Base-by-base conservation (phyloP, 1,140 invertebrate species). In the Manduca sexta region DNA sequence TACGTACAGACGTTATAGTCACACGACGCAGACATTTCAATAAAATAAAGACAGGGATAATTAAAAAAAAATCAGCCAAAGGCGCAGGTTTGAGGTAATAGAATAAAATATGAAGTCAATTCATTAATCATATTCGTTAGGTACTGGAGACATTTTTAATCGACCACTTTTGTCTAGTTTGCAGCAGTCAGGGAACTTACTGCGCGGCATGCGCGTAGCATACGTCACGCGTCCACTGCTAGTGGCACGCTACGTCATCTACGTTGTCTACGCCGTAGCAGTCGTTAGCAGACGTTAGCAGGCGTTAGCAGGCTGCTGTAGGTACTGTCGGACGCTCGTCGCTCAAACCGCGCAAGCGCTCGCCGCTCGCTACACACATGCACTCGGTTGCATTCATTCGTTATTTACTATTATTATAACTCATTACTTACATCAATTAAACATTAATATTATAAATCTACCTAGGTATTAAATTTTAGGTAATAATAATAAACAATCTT, bases 401-500 rank as follows among this genome's bases (percentile, higher is more conserved):
- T 84, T 83, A 75, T 84, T 81, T 78, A 83, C 74, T 78, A 83
- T 78, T 80, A 80, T 83, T 77, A 81, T 81, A 76, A 84, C 69
- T 83, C 74, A 85, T 84, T 79, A 85, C 67, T 69, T 74, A 82
- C 82, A 85, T 85, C 82, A 85, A 85, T 85, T 85, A 84, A 76
- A 85, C 78, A 84, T 85, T 85, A 83, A 76, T 82, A 84, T 82
- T 84, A 85, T 85, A 76, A 84, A 83, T 76, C 70, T 85, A 43
- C 38, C 18, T 40, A 85, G 82, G 64, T 85, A 85, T 84, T 73
- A 82, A 82, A 85, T 78, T 85, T 86, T 87, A 87, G 84, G 78
- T 87, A 87, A 80, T 83, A 84, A 83, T 83, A 85, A 80, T 82
- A 82, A 87, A 83, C 81, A 87, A 84, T 81, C 78, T 87, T 86